Evolutionary conservation across 2,113 vertebrate species (phyloP), one percentile per base, ranked within the genome.

Genomic region (Suncus etruscus): DNA sequence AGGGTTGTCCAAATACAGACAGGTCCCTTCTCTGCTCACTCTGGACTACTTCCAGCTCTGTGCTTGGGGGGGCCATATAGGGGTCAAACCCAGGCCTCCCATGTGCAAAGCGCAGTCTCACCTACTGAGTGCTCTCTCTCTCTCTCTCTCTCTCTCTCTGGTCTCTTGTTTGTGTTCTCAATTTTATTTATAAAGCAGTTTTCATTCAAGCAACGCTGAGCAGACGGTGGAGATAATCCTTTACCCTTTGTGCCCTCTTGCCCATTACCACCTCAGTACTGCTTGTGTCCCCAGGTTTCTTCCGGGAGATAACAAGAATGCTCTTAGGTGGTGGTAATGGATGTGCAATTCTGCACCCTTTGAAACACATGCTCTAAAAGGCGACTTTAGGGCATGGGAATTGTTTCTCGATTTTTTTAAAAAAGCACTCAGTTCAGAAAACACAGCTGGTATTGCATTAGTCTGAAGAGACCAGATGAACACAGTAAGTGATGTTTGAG

Each of bases 381-480:
- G 25, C 12, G 31, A 25, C 58, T 86, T 73, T 20, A 47, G 7
- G 3, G 39, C 22, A 69, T 25, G 39, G 82, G 70, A 87, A 69
- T 77, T 78, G 11, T 47, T 79, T 31, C 47, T 73, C 24, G 29
- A 69, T 70, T 32, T 80, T 83, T 32, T 80, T 83, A 50, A 11
- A 82, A 89, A 85, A 81, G 9, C 69, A 70, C n/a, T 78, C 54
- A 87, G 6, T 8, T 92, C 84, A 92, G 66, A 70, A 95, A 92
- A 75, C 1, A 8, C 47, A 22, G 63, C 63, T 65, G 63, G 63
- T 22, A 12, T 54, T 54, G 54, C 54, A 54, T 54, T 54, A 54
- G 63, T 25, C 63, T 22, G 47, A 90, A 78, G 14, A 88, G 14
- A 76, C 16, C 15, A 51, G 27, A 66, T 50, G 22, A 78, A 78